Conservation (phyloP, 2,113 vertebrate species). For the Symphodus melops region DNA sequence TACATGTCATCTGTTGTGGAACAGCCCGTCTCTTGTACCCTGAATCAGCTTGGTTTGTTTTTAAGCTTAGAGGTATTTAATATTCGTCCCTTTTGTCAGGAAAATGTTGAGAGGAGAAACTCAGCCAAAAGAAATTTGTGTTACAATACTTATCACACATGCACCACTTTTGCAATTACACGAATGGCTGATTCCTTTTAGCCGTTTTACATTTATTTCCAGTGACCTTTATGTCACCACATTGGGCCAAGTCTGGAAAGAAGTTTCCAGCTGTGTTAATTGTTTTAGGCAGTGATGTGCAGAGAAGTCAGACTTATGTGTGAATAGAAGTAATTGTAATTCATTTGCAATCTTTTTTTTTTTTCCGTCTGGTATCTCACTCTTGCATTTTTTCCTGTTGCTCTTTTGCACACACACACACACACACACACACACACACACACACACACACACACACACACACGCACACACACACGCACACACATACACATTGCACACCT, state of each 20-base stretch:
- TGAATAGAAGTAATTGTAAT: conserved; percentile 73
- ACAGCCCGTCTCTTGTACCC: conserved; percentile 39
- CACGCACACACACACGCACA: too few species aligned
- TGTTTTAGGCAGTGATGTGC: conserved; percentile 83
- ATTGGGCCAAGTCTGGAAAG: conserved; percentile 73
- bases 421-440: too few species aligned
- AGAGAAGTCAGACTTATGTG: conserved; percentile 67
- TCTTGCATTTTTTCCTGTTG: not conserved
- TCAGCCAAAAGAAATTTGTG: conserved; percentile 70
- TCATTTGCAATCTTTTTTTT: conserved; percentile 57
- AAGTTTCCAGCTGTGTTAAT: conserved; percentile 81
- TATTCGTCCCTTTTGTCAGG: conserved; percentile 71
- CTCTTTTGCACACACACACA: conserved; percentile 9
- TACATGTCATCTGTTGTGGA: conserved; percentile 5
- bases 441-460: too few species aligned
- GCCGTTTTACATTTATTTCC: conserved; percentile 83
- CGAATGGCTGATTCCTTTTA: conserved; percentile 86
- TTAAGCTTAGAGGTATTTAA: conserved; percentile 61
- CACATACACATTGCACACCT: too few species aligned
- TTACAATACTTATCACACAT: conserved; percentile 81
- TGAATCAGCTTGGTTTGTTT: conserved; percentile 55
- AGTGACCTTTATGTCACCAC: conserved; percentile 85
- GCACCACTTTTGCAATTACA: conserved; percentile 85
- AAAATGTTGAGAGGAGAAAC: conserved; percentile 61
- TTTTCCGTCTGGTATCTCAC: conserved; percentile 19